These are phyloP conservation scores for Oriolus oriolus DNA, from an alignment of 2,113 vertebrate species.

Conservation along the genomic window DNA sequence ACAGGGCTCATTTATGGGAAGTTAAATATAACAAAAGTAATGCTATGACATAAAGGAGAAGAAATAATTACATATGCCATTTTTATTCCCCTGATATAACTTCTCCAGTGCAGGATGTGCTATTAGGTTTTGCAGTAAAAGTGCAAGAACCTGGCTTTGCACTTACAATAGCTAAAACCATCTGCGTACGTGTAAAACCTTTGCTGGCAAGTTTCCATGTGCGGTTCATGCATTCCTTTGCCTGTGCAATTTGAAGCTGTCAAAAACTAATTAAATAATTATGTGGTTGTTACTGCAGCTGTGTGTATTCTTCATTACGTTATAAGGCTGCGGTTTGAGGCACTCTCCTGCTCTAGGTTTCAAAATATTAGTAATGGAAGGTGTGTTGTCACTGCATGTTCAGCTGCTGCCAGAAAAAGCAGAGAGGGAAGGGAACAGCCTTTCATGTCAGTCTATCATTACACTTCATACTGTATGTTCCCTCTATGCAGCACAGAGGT, in stretches of 20 bases:
- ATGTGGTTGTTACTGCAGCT: slow-evolving; percentile 71
- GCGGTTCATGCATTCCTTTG: slow-evolving; percentile 53
- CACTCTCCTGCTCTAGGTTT: slow-evolving; percentile 59
- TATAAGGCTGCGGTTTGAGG: slow-evolving; percentile 50
- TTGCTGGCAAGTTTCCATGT: slow-evolving; percentile 50
- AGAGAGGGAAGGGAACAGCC: slow-evolving; percentile 40
- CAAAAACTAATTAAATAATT: slow-evolving; percentile 78
- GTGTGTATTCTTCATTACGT: slow-evolving; percentile 68
- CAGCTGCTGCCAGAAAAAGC: slow-evolving; percentile 64
- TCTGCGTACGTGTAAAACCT: slow-evolving; percentile 24
- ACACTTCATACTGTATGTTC: background rate
- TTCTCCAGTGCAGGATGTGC: background rate
- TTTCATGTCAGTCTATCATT: background rate
- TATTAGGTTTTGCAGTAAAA: slow-evolving; percentile 21
- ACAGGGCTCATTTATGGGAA: background rate
- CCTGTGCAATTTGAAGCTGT: slow-evolving; percentile 67
- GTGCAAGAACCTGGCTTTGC: slow-evolving; percentile 7
- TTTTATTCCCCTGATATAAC: slow-evolving; percentile 8
- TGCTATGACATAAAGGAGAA: background rate
- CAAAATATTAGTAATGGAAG: slow-evolving; percentile 73
- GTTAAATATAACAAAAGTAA: background rate
- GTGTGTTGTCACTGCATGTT: slow-evolving; percentile 56
- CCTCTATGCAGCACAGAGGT: background rate
- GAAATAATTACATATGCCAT: background rate
- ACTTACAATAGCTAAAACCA: slow-evolving; percentile 51